A percentile compares a stretch with the other conserved stretches of the same genome.
Conservation (phyloP, 2,888 invertebrate species). For the Pyrocoelia pectoralis region DNA sequence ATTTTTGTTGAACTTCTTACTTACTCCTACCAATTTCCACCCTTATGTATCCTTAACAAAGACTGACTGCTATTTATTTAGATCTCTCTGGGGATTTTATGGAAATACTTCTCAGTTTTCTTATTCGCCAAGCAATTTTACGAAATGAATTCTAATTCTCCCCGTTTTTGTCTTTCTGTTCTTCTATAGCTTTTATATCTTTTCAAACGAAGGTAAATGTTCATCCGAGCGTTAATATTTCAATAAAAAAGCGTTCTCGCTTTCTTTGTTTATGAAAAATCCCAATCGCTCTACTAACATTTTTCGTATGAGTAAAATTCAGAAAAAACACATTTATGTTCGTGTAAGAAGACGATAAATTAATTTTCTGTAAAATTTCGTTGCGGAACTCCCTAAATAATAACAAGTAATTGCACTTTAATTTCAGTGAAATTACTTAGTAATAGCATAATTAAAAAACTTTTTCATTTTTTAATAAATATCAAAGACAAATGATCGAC, state of each 20-base stretch:
- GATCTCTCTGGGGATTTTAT: conserved; percentile 58
- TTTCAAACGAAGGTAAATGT: conserved; percentile 12
- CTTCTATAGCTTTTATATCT: conserved; percentile 20
- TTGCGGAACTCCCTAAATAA: too few species aligned
- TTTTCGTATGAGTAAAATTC: too few species aligned
- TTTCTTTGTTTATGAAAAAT: not conserved
- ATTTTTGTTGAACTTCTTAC: conserved; percentile 39
- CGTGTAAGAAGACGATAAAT: too few species aligned
- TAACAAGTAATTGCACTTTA: too few species aligned
- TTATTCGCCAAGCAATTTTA: conserved; percentile 42
- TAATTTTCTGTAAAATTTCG: too few species aligned
- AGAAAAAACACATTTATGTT: too few species aligned
- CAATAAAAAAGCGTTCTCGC: not conserved
- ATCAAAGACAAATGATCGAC: too few species aligned
- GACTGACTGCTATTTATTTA: conserved; percentile 56
- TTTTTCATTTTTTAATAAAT: too few species aligned
- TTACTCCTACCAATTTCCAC: conserved; percentile 40
- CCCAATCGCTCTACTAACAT: not conserved
- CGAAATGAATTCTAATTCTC: conserved; percentile 40
- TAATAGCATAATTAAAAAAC: too few species aligned
- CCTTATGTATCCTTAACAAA: conserved; percentile 51
- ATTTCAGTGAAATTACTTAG: too few species aligned
- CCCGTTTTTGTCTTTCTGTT: conserved; percentile 24
- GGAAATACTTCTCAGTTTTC: conserved; percentile 58
- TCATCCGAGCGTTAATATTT: not conserved